A percentile compares a stretch with the other conserved stretches of the same genome.
Conservation (phyloP, 2,113 vertebrate genomes). For the Hipposideros armiger region DNA sequence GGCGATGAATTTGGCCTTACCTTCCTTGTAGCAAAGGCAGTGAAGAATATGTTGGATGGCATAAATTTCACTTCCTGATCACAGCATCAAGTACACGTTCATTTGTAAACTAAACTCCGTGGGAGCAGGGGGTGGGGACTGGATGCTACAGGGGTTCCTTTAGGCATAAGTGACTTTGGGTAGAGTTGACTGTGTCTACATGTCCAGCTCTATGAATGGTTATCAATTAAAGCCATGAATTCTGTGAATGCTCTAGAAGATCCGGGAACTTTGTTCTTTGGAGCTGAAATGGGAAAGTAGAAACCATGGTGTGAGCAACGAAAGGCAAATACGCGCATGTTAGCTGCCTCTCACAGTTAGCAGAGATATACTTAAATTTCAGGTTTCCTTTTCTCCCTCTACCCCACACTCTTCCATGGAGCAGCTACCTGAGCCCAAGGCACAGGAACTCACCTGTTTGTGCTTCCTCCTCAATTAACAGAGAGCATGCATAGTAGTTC, state of each 20-base stretch:
- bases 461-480: background rate
- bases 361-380: background rate
- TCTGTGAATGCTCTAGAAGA: background rate
- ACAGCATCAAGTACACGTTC: background rate
- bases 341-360: background rate
- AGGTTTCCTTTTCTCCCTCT: background rate
- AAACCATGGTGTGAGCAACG: background rate
- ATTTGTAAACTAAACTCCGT: background rate
- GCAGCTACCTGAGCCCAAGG: background rate
- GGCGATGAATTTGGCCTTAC: background rate
- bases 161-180: background rate
- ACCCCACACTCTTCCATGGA: background rate
- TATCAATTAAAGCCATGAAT: background rate
- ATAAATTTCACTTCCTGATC: background rate
- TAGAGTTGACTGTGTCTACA: background rate
- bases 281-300: background rate
- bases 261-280: background rate
- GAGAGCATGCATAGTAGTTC: background rate
- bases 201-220: background rate
- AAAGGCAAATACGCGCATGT: background rate
- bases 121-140: fast-evolving
- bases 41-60: background rate
- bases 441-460: background rate
- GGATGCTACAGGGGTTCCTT: background rate
- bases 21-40: background rate